phyloP scores from a whole-genome alignment of 2,797 vertebrate species.

The Clarias fuscus region DNA sequence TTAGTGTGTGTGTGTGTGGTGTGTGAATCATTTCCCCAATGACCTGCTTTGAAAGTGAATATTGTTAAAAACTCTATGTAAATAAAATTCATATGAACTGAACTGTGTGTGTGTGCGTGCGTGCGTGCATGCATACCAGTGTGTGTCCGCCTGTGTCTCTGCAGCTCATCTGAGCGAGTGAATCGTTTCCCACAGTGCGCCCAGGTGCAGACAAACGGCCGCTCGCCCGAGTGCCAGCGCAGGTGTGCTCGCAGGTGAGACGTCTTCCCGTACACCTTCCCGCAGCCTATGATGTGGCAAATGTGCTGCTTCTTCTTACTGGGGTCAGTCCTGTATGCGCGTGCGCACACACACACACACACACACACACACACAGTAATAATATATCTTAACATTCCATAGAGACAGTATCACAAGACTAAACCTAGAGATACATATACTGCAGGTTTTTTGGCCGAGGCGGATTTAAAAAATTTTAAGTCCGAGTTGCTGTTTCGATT shows the following conservation, averaged over 20 bases:
- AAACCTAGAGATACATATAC: too few relatives aligned
- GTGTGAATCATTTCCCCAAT: too few relatives aligned
- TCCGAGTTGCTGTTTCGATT: too few relatives aligned
- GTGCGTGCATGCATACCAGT: slow-evolving; percentile 67
- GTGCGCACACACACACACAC: neutral
- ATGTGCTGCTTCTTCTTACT: slow-evolving; percentile 97
- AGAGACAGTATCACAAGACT: neutral
- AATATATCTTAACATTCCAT: neutral
- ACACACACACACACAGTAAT: neutral
- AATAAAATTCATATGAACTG: too few relatives aligned
- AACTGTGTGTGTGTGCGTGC: neutral
- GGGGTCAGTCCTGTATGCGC: slow-evolving; percentile 76
- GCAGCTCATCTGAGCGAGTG: slow-evolving; percentile 91
- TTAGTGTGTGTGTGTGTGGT: slow-evolving; percentile 3
- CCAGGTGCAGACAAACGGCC: slow-evolving; percentile 92
- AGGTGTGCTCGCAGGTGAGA: slow-evolving; percentile 93
- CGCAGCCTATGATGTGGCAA: slow-evolving; percentile 91
- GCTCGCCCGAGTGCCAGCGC: slow-evolving; percentile 94
- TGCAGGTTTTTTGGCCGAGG: too few relatives aligned
- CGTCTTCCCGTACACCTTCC: slow-evolving; percentile 94
- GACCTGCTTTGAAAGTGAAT: too few relatives aligned
- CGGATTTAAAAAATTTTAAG: too few relatives aligned
- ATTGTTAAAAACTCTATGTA: too few relatives aligned
- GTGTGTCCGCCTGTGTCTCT: slow-evolving; percentile 93
- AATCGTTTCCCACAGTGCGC: slow-evolving; percentile 92